These are phyloP conservation scores for Drosophila sulfurigaster DNA, from an alignment of 1,140 invertebrate species.

Conservation along the genomic window DNA sequence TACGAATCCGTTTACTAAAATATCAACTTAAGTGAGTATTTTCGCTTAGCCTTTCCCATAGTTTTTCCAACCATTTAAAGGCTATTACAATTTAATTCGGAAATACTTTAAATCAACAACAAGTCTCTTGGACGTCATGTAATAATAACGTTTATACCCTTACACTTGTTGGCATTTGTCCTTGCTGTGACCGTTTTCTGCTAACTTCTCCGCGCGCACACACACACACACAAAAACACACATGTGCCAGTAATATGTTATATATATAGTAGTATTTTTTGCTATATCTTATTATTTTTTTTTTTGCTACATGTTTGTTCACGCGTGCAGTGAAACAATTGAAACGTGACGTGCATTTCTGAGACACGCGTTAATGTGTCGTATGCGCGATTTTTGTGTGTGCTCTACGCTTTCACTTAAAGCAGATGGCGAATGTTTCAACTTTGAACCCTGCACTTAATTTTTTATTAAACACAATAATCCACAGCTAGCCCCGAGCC, in stretches of 20 bases:
- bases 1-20: too few relatives aligned
- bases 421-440: constrained; percentile 70
- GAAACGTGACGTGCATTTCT: constrained; percentile 73
- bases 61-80: background rate
- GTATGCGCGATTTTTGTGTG: constrained; percentile 66
- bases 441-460: constrained; percentile 76
- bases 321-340: constrained; percentile 68
- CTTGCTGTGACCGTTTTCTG: constrained; percentile 65
- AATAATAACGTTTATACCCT: constrained; percentile 68
- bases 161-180: constrained; percentile 76
- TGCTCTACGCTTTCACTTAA: constrained; percentile 52
- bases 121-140: constrained; percentile 21
- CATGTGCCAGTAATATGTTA: constrained; percentile 34
- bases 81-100: background rate
- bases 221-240: constrained; percentile 1
- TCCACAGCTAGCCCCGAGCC: constrained; percentile 35
- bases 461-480: constrained; percentile 81
- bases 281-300: constrained; percentile 68
- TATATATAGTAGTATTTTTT: constrained; percentile 40
- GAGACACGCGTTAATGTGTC: constrained; percentile 51
- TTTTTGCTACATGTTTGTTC: constrained; percentile 63
- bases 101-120: constrained; percentile 1
- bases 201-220: constrained; percentile 7
- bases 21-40: background rate
- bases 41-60: background rate